phyloP scores from a whole-genome alignment of 2,113 vertebrate genomes.

The Bufo bufo region DNA sequence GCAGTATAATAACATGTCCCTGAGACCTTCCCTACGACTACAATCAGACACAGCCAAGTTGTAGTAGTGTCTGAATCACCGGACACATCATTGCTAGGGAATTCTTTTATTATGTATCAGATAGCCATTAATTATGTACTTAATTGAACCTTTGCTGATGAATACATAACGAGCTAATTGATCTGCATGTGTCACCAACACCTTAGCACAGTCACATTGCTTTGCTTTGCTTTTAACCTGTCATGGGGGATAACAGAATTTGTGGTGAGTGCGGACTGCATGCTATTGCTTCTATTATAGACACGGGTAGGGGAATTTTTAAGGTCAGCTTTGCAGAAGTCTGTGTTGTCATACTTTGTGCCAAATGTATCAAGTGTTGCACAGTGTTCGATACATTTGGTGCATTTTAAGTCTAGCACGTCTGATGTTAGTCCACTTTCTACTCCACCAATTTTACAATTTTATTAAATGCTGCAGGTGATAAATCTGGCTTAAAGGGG shows the following conservation, averaged over 20 bases:
- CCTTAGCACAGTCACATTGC: constrained; percentile 19
- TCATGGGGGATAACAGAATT: background rate
- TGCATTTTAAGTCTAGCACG: too few species aligned
- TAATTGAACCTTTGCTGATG: constrained; percentile 41
- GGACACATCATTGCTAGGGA: background rate
- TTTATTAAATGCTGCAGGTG: too few species aligned
- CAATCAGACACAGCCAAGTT: background rate
- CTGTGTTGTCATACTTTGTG: too few species aligned
- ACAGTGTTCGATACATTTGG: too few species aligned
- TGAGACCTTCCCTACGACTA: background rate
- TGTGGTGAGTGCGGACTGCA: background rate
- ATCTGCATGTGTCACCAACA: constrained; percentile 32
- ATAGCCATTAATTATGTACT: constrained; percentile 42
- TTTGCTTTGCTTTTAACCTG: background rate
- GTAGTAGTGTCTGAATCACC: background rate
- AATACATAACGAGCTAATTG: constrained; percentile 29
- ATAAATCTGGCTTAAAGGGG: too few species aligned
- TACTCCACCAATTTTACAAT: too few species aligned
- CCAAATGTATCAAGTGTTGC: too few species aligned
- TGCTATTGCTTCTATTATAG: background rate
- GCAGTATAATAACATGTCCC: constrained; percentile 23
- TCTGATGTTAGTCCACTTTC: too few species aligned
- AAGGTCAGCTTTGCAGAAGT: too few species aligned
- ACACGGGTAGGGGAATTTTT: too few species aligned
- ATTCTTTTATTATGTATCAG: constrained; percentile 16